Base-by-base conservation (phyloP, 2,797 vertebrate genomes). In the Balearica regulorum region DNA sequence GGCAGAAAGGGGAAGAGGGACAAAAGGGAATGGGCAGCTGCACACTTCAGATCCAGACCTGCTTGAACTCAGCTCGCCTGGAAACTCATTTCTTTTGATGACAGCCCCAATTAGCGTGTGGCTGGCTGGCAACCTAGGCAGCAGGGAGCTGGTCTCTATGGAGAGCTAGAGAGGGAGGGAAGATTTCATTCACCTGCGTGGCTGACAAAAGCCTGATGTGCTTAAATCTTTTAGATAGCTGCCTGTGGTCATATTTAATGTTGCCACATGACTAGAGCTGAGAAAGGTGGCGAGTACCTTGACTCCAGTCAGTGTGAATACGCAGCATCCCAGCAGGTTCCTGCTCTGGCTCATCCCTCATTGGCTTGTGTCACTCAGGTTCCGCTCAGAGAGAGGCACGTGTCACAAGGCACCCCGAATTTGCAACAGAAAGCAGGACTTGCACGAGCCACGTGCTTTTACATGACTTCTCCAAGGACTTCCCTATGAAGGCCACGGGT, bases 21-120 rank as follows among this genome's bases (percentile, higher is more conserved):
- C 87, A 87, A 66, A 85, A 82, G 64, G 66, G 41, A 93, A 24
- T 1, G 33, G 82, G 58, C 87, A 93, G 93, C 91, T 83, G 92
- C 72, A 76, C 65, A 12, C 68, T 85, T 43, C 86, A 94, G 44
- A 75, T 64, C 41, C 82, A 89, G 93, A 79, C 91, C 85, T 75
- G 87, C 69, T 68, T 82, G 82, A 96, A 10, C 49, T 73, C 65
- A 6, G 12, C 91, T 91, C 5, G 1, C 80, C 76, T 83, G 72
- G 72, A 79, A 84, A 48, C 70, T 77, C 55, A 22, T 68, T 89
- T 61, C 75, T 89, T 84, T 60, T 76, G 93, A 76, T 46, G 80
- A 44, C 70, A 91, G 83, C 85, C 73, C 76, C 69, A 90, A 44
- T 81, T 81, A 94, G 58, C 3, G 3, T 15, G 53, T 25, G 83